Conservation (phyloP, 2,113 vertebrate species). For the Butorides virescens region DNA sequence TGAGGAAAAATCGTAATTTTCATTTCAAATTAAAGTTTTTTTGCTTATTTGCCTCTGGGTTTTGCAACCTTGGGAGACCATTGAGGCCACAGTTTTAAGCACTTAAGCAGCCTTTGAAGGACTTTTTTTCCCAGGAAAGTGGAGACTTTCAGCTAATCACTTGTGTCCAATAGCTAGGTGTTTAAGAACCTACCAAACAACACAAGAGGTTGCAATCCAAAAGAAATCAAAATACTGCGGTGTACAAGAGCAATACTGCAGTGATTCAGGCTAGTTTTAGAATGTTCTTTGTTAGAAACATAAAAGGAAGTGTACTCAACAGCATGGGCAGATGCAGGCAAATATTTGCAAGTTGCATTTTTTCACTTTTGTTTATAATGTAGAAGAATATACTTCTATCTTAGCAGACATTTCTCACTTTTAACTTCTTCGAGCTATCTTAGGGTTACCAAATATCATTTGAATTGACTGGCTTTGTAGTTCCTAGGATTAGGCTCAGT, state of each 20-base stretch:
- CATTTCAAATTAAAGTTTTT: neutral
- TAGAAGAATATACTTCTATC: neutral
- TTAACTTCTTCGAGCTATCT: neutral
- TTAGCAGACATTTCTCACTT: neutral
- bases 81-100: neutral
- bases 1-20: neutral
- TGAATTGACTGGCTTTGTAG: neutral
- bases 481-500: neutral
- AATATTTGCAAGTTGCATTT: neutral
- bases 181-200: neutral
- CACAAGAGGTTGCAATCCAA: neutral
- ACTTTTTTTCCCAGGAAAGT: constrained; percentile 3
- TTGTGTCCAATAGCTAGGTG: neutral
- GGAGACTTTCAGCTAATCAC: neutral
- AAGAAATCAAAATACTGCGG: neutral
- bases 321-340: neutral
- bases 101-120: constrained; percentile 4
- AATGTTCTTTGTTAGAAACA: neutral
- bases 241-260: neutral
- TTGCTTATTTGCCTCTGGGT: neutral
- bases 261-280: neutral
- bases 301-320: neutral
- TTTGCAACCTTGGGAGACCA: neutral
- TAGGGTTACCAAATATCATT: neutral
- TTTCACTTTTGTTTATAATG: neutral